Base-by-base conservation (phyloP, 2,888 invertebrate genomes). In the Ryuthela nishihirai region DNA sequence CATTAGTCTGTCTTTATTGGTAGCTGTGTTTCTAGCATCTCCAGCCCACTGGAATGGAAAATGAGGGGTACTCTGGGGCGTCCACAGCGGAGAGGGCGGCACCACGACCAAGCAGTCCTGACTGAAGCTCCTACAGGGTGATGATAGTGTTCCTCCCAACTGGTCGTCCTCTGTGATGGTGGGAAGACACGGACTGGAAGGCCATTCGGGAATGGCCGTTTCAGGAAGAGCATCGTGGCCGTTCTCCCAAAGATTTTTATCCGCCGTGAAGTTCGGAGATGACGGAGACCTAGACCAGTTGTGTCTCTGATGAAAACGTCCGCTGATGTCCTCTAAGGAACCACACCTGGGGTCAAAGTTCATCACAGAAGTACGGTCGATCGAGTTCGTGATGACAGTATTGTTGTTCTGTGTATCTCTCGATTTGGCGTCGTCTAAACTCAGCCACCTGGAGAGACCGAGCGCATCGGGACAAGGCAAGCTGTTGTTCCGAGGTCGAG, bases 121-220 rank as follows among this genome's bases (percentile, higher is more conserved):
- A 18, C 60, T 60, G 45, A 41, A 17, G 24, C 54, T 60, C 21
- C 60, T 36, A 24, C 46, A 34, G 0, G 50, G 32, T 5, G 52
- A 52, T 18, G 52, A 39, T n/a, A 26, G 29, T 6, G 35, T 23
- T 18, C 20, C 39, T 1, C 24, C n/a, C n/a, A 18, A 36, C 21
- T 53, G 53, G 7, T 60, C 60, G 38, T 60, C 60, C 42, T 60
- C 60, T 17, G 40, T 34, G 45, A 60, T 60, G 15, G 54, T 54
- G 2, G 60, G 60, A 54, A 60, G 54, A 45, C 60, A 60, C 9
- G 60, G 60, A 36, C 54, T 60, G 17, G 60, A 60, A n/a, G 60
- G 54, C 60, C 60, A 60, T 18, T 54, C 60, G 1, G 49, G 41
- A 15, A 60, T 32, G 4, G 5, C 34, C 4, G 34, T 9, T 29